These are phyloP conservation scores for Lepeophtheirus nordmannii DNA, from an alignment of 2,888 invertebrate species.

Conservation along the genomic window DNA sequence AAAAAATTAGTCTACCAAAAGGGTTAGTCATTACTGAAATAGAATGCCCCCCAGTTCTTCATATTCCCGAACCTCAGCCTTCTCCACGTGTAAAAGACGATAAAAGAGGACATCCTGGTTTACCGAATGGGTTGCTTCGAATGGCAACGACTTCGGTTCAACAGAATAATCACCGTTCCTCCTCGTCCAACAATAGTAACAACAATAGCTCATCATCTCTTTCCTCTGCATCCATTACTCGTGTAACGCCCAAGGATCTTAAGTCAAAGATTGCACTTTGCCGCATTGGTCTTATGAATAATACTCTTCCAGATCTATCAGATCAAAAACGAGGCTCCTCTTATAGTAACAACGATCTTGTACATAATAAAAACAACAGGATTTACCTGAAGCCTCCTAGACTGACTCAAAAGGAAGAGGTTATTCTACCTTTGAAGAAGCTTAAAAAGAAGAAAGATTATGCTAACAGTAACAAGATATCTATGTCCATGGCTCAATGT, in stretches of 20 bases:
- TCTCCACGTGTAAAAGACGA: not conserved
- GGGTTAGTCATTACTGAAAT: constrained; percentile 2
- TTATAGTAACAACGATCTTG: no score
- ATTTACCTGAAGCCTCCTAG: no score
- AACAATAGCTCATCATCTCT: not conserved
- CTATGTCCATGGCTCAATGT: constrained; percentile 19
- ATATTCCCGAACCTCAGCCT: constrained; percentile 10
- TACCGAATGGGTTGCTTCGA: constrained; percentile 16
- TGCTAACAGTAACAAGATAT: not conserved
- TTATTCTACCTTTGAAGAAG: no score
- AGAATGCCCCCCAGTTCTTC: constrained; percentile 7
- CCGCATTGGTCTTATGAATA: not conserved
- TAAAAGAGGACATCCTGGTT: constrained; percentile 9
- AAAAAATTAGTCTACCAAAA: not conserved
- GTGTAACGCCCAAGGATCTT: constrained; percentile 14
- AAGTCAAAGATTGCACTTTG: not conserved
- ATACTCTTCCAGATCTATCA: no score
- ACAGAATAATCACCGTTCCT: not conserved
- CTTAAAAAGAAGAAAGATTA: no score
- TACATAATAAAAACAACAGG: no score
- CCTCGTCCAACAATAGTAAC: no score
- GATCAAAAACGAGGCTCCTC: no score
- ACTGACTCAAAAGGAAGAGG: no score
- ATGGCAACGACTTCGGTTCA: not conserved
- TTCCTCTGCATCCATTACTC: not conserved